Conservation (phyloP, 2,113 vertebrate species). For the Syrrhaptes paradoxus region DNA sequence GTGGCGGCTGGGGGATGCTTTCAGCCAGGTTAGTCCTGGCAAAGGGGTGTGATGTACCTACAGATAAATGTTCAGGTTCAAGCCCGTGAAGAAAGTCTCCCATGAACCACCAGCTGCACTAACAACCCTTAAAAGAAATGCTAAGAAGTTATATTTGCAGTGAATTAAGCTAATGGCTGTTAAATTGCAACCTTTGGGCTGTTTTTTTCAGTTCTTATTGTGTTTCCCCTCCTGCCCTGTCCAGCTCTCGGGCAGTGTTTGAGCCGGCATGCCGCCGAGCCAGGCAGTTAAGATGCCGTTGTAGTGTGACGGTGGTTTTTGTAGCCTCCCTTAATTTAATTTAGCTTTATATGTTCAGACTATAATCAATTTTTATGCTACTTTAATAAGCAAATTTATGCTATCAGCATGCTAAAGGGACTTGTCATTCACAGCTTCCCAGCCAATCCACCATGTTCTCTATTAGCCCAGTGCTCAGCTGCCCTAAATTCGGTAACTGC, state of each 20-base stretch:
- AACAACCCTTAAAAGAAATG: neutral
- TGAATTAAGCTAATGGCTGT: neutral
- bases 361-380: slow-evolving; percentile 62
- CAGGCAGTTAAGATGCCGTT: neutral
- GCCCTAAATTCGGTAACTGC: neutral
- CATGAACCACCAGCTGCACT: neutral
- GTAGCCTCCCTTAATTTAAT: slow-evolving; percentile 48
- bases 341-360: slow-evolving; percentile 53
- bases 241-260: rapidly evolving
- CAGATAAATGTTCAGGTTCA: neutral
- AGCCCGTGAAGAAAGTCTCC: neutral
- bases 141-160: neutral
- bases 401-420: slow-evolving; percentile 37
- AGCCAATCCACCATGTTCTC: slow-evolving; percentile 5
- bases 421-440: slow-evolving; percentile 33
- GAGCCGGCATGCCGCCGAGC: neutral
- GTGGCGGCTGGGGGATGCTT: neutral
- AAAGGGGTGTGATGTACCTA: neutral
- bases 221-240: rapidly evolving
- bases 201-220: neutral
- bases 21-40: neutral
- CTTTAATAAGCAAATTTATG: slow-evolving; percentile 58
- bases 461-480: slow-evolving; percentile 13
- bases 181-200: neutral
- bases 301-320: neutral